Percentiles rank a stretch among this genome's conserved stretches.
Evolutionary conservation across 2,888 invertebrate species (phyloP).

Genomic region (Litoditis marina): DNA sequence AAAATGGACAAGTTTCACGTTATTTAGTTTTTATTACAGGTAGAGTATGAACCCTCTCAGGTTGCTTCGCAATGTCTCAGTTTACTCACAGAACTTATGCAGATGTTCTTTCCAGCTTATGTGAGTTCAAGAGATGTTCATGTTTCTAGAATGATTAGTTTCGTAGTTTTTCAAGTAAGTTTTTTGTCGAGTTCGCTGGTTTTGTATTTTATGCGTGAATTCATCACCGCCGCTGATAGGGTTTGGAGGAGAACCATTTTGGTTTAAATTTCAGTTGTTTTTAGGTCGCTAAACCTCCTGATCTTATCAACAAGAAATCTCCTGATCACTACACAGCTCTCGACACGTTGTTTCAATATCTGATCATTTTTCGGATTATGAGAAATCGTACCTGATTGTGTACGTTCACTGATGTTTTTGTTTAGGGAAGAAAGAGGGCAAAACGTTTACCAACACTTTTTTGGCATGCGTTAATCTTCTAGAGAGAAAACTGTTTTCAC

Average conservation of each 20-base stretch:
- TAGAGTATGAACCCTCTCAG: constrained; percentile 45
- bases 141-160: too few species aligned
- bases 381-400: not conserved
- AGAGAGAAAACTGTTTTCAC: too few species aligned
- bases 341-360: constrained; percentile 54
- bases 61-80: constrained; percentile 33
- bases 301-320: constrained; percentile 32
- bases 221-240: too few species aligned
- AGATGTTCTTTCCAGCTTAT: constrained; percentile 35
- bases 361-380: constrained; percentile 23
- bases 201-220: too few species aligned
- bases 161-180: too few species aligned
- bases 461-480: too few species aligned
- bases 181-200: too few species aligned
- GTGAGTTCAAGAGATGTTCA: constrained; percentile 16
- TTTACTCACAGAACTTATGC: constrained; percentile 42
- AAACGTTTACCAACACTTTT: too few species aligned
- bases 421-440: not conserved
- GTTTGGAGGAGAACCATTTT: too few species aligned
- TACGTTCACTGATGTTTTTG: not conserved
- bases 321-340: constrained; percentile 45
- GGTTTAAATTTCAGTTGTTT: not conserved
- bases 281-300: constrained; percentile 18
- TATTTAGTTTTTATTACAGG: constrained; percentile 24
- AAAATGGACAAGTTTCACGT: too few species aligned